Conservation (phyloP, 2,797 vertebrate genomes). For the Amazonetta brasiliensis region DNA sequence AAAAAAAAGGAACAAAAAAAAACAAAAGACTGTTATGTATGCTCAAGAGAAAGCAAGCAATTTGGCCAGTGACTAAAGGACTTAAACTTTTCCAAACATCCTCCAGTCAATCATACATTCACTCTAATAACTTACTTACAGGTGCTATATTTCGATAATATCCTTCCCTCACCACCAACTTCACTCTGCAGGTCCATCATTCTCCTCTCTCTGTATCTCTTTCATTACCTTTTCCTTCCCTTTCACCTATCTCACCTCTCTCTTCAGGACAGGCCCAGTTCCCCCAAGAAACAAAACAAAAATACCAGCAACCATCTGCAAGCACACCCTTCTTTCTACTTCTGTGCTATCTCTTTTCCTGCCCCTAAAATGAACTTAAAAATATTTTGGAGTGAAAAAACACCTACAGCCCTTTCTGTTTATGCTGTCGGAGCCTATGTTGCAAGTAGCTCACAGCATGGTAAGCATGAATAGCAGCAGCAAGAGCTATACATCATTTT, state of each 20-base stretch:
- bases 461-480: neutral
- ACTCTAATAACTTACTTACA: slow-evolving; percentile 12
- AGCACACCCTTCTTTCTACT: neutral
- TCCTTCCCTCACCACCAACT: neutral
- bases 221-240: neutral
- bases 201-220: neutral
- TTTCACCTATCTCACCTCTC: neutral
- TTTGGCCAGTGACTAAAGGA: slow-evolving; percentile 34
- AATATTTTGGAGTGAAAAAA: neutral
- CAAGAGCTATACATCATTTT: neutral
- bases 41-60: neutral
- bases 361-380: neutral
- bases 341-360: neutral
- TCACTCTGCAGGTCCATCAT: neutral
- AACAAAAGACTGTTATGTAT: neutral
- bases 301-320: neutral
- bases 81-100: slow-evolving; percentile 34
- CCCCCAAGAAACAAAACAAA: neutral
- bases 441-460: neutral
- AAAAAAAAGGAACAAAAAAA: neutral
- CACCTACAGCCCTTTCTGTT: neutral
- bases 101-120: neutral
- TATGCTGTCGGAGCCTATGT: neutral
- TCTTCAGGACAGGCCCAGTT: neutral
- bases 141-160: neutral